These are phyloP conservation scores for Nipponacmea schrenckii DNA, from an alignment of 2,888 invertebrate species.

Conservation along the genomic window DNA sequence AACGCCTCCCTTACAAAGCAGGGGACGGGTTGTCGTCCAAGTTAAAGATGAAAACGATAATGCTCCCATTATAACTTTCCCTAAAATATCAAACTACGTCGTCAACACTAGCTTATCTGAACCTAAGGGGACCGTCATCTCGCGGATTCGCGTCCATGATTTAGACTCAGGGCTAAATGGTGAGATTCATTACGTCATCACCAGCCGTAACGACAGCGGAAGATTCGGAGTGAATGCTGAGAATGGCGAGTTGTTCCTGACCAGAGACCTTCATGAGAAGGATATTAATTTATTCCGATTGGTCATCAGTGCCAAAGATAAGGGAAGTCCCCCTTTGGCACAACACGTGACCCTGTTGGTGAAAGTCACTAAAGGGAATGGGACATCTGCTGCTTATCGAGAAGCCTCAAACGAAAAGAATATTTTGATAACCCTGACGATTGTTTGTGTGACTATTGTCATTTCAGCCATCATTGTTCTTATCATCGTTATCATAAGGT, in stretches of 20 bases:
- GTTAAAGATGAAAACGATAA: conserved; percentile 52
- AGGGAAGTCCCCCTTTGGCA: conserved; percentile 31
- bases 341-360: conserved; percentile 29
- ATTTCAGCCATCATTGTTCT: conserved; percentile 54
- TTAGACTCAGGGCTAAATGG: conserved; percentile 44
- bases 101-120: conserved; percentile 39
- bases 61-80: conserved; percentile 48
- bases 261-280: conserved; percentile 8
- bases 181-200: conserved; percentile 40
- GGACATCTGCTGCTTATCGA: conserved; percentile 17
- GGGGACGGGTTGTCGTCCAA: conserved; percentile 35
- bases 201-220: conserved; percentile 36
- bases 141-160: conserved; percentile 41
- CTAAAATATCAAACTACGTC: conserved; percentile 47
- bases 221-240: conserved; percentile 39
- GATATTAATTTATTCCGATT: conserved; percentile 32
- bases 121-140: conserved; percentile 35
- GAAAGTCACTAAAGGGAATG: conserved; percentile 29
- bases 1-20: conserved; percentile 39
- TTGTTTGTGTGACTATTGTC: conserved; percentile 53
- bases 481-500: conserved; percentile 52
- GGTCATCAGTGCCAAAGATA: conserved; percentile 32
- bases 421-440: conserved; percentile 48
- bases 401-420: conserved; percentile 24
- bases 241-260: conserved; percentile 34